phyloP scores from a whole-genome alignment of 2,888 invertebrate species.

The Drosophila algonquin region DNA sequence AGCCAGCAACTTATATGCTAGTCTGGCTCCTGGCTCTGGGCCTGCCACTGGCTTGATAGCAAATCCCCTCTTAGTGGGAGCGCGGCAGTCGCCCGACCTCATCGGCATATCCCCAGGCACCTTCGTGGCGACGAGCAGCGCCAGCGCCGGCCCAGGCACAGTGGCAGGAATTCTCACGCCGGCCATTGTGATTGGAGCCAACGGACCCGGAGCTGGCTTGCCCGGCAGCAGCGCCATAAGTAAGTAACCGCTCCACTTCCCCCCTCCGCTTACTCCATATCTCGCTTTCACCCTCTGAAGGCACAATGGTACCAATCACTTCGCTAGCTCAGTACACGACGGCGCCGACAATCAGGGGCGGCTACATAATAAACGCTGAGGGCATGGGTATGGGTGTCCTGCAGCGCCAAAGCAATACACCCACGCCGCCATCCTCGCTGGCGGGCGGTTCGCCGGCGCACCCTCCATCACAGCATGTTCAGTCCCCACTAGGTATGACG shows the following conservation, averaged over 20 bases:
- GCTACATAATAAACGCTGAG: constrained; percentile 81
- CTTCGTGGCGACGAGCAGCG: constrained; percentile 66
- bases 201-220: constrained; percentile 55
- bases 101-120: constrained; percentile 80
- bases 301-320: constrained; percentile 81
- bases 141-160: constrained; percentile 40
- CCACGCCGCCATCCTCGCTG: constrained; percentile 75
- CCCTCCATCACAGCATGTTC: constrained; percentile 46
- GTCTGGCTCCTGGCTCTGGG: constrained; percentile 66
- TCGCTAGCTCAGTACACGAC: constrained; percentile 83
- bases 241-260: constrained; percentile 49
- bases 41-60: constrained; percentile 51
- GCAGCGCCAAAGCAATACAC: constrained; percentile 76
- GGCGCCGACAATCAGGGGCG: constrained; percentile 82
- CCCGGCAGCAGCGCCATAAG: constrained; percentile 70
- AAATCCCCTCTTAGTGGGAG: constrained; percentile 69
- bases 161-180: constrained; percentile 72
- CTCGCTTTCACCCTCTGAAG: constrained; percentile 48
- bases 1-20: constrained; percentile 80
- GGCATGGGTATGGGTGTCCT: constrained; percentile 66
- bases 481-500: constrained; percentile 52
- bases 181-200: constrained; percentile 76
- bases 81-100: constrained; percentile 82
- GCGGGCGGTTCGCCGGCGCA: constrained; percentile 62
- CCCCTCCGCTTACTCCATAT: neutral